Evolutionary conservation across 2,888 invertebrate species (phyloP), one percentile per base, ranked within the genome.

Genomic region (Sphinx pinastri): DNA sequence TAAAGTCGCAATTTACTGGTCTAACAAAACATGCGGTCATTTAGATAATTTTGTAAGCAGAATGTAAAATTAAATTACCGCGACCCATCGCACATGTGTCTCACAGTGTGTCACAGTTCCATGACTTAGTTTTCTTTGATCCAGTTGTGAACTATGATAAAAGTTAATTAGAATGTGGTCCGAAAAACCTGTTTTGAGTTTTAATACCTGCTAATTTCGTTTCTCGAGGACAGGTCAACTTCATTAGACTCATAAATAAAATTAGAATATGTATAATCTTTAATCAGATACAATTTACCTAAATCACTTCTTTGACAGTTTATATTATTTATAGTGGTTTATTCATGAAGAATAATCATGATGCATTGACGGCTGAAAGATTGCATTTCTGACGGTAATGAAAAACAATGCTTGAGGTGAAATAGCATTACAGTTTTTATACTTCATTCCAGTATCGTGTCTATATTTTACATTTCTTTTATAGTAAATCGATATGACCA

Each of bases 121-220:
- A 63, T 19, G 49, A 19, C 19, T 49, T 63, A 8, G 49, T 63
- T 63, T 63, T 63, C 19, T 63, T 49, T 16, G 13, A 49, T 63
- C 63, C 63, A 63, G 47, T 25, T 63, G 63, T 63, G 63, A 63
- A 25, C 49, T 63, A 63, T 63, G 49, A 14, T 14, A 13, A 47
- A 63, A n/a, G 16, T 13, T 63, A 63, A 47, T 47, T 63, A 47
- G 45, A 16, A 60, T n/a, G 45, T 45, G 38, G 60, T 38, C n/a
- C 45, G 11, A n/a, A 60, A 47, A 63, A 47, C 60, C 13, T 19
- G 60, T 63, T 47, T 45, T 45, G 19, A 19, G 19, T 63, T 47
- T 45, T 45, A 8, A 19, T 49, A 49, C 49, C 5, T 6, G 49
- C 49, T 63, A 10, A 47, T 25, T 19, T 63, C 13, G 19, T 47